Percentiles rank a stretch among this genome's conserved stretches.
These are phyloP conservation scores for Mirza zaza DNA, from an alignment of 2,113 vertebrate species.

Conservation along the genomic window DNA sequence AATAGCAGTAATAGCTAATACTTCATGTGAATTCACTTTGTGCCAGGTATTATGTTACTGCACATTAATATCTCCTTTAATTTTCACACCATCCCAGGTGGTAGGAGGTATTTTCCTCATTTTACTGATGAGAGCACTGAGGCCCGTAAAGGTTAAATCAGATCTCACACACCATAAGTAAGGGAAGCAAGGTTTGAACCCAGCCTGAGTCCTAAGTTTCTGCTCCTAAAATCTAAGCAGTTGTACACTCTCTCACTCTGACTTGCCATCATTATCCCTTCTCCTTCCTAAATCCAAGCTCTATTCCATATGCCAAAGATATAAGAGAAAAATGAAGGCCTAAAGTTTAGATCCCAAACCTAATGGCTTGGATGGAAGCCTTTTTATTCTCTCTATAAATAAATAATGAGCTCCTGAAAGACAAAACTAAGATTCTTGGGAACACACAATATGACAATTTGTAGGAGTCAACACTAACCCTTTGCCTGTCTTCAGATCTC, in stretches of 20 bases:
- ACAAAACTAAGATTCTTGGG: conserved; percentile 20
- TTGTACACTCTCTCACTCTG: neutral
- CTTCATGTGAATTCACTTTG: neutral
- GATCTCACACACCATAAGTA: neutral
- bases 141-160: neutral
- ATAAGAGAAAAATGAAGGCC: neutral
- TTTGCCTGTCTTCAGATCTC: neutral
- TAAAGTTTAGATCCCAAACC: neutral
- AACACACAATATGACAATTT: neutral
- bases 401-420: conserved; percentile 28
- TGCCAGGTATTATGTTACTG: neutral
- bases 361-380: neutral
- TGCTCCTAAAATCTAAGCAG: neutral
- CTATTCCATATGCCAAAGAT: neutral
- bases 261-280: neutral
- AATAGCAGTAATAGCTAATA: neutral
- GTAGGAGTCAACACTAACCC: neutral
- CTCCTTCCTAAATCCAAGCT: neutral
- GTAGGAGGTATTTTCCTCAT: neutral
- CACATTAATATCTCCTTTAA: neutral
- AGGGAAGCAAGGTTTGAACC: neutral
- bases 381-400: conserved; percentile 10
- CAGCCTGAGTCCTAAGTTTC: neutral
- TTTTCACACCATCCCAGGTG: neutral
- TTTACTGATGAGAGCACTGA: neutral